Base-by-base conservation (phyloP, 2,113 vertebrate species). In the Menidia beryllina region DNA sequence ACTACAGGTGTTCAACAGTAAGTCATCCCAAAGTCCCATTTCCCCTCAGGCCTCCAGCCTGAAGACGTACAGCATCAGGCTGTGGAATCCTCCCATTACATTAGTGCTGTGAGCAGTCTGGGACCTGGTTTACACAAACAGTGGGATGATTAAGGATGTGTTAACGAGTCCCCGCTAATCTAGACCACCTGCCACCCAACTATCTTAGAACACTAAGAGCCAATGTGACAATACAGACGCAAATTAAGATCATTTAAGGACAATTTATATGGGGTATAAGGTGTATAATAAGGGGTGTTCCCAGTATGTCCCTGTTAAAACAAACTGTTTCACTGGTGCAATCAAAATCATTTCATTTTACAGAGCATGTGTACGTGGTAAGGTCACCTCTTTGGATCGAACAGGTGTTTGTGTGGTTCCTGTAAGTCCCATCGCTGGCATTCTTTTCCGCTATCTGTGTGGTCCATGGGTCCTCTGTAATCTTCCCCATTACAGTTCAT, bases 401-500 rank as follows among this genome's bases (percentile, higher is more conserved):
- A 97, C 87, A 93, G 93, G 91, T 99, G 97, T 82, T 93, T 95
- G 86, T 99, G 97, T 38, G 97, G 98, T 57, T 93, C 95, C 71
- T 96, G 93, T 80, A 96, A 94, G 90, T 99, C 97, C 98, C 98
- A 99, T 50, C 98, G 96, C 84, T 99, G 98, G 77, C 97, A 99
- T 88, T 95, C 95, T 76, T 94, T 96, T 75, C 96, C 98, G 0
- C 95, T 95, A 79, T 98, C 95, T 0, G 97, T 98, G 84, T 95
- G 96, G 94, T 99, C 98, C 96, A 98, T 95, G n/a, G 96, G 96
- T 59, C 98, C 98, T 89, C 96, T 94, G 66, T 99, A 99, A 84
- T 91, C 94, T 89, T 98, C 98, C 21, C 98, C 98, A 76, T 97
- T 98, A 86, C 97, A 99, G 47, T 91, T 94, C 91, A 98, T 92